These are phyloP conservation scores for Morinoia aosen DNA, from an alignment of 2,888 invertebrate species.

Conservation along the genomic window DNA sequence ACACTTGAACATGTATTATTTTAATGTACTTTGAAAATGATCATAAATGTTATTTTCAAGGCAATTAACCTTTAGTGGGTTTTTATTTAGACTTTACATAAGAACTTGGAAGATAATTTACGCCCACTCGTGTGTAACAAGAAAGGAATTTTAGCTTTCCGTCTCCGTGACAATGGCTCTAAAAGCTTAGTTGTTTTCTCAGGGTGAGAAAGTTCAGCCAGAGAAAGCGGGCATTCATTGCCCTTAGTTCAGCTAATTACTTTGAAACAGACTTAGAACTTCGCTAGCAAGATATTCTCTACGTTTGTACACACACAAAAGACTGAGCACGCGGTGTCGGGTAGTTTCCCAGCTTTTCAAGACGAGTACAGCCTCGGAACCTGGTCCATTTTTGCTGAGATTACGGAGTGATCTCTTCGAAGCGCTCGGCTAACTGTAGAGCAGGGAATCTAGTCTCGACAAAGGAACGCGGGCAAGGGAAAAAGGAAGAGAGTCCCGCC, in stretches of 20 bases:
- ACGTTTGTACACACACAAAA: not conserved
- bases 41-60: not conserved
- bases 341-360: not conserved
- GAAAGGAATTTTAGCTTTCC: not conserved
- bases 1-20: not conserved
- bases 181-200: not conserved
- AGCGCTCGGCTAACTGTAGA: not conserved
- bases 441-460: not conserved
- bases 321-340: not conserved
- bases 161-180: not conserved
- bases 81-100: too few relatives aligned
- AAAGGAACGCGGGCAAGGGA: not conserved
- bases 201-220: not conserved
- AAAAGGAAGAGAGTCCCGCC: not conserved
- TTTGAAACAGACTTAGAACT: not conserved
- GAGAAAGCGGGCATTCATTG: not conserved
- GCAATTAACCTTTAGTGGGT: too few relatives aligned
- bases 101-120: not conserved
- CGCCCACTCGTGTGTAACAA: not conserved
- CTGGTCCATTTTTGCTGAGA: not conserved
- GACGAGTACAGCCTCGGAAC: not conserved
- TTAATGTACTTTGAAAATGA: not conserved
- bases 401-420: constrained; percentile 10
- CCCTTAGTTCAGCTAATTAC: not conserved
- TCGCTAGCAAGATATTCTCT: not conserved